phyloP scores from a whole-genome alignment of 2,797 vertebrate genomes.

The Coregonus suidteri region DNA sequence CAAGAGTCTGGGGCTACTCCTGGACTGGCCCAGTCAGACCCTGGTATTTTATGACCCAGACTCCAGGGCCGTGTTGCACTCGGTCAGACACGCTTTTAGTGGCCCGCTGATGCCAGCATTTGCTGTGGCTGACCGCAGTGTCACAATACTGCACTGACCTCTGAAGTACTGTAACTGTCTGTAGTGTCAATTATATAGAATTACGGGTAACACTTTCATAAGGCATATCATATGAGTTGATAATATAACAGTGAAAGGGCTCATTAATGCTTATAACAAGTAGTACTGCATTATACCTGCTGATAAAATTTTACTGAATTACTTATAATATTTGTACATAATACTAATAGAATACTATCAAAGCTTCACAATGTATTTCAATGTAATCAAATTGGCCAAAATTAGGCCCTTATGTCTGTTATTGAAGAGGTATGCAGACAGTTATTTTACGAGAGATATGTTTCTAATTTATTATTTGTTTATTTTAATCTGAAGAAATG shows the following conservation, averaged over 20 bases:
- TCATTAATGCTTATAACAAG: neutral
- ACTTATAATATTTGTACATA: neutral
- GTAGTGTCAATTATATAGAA: neutral
- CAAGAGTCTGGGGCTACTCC: constrained; percentile 78
- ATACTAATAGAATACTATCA: too few species aligned
- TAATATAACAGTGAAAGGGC: neutral
- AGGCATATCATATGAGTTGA: neutral
- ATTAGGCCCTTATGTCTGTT: neutral
- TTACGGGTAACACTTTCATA: neutral
- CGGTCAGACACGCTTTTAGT: constrained; percentile 68
- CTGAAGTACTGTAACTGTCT: neutral
- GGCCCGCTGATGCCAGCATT: constrained; percentile 82
- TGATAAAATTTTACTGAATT: neutral
- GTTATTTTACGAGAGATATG: neutral
- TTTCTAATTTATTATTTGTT: neutral
- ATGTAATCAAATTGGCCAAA: neutral
- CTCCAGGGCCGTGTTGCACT: constrained; percentile 77
- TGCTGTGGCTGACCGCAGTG: constrained; percentile 85
- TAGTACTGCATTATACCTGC: neutral
- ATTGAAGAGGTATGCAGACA: neutral
- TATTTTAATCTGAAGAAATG: neutral
- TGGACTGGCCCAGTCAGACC: constrained; percentile 84
- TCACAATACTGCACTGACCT: constrained; percentile 75
- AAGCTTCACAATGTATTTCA: neutral
- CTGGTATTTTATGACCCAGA: constrained; percentile 85